Evolutionary conservation across 2,113 vertebrate genomes (phyloP).

Genomic region (Leucopsar rothschildi): DNA sequence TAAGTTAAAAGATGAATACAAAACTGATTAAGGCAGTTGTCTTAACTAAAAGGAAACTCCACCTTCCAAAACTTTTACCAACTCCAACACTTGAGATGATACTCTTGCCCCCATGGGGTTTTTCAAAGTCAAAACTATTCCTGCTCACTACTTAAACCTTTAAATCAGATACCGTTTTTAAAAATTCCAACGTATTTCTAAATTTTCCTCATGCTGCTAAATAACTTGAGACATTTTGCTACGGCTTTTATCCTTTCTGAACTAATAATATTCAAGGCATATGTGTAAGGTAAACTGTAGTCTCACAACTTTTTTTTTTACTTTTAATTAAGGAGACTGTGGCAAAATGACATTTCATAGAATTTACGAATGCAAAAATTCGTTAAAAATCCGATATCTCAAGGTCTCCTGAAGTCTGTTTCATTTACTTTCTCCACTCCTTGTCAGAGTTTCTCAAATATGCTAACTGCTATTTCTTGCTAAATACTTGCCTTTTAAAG

Average conservation of each 20-base stretch:
- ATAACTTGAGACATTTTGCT: background rate
- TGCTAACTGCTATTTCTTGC: background rate
- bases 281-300: background rate
- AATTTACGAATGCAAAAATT: background rate
- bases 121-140: background rate
- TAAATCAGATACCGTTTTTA: background rate
- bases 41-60: background rate
- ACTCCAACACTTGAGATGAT: background rate
- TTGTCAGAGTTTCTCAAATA: background rate
- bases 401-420: background rate
- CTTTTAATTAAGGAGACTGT: background rate
- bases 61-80: background rate
- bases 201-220: background rate
- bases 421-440: background rate
- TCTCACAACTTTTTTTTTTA: background rate
- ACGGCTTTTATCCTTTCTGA: background rate
- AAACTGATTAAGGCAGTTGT: background rate
- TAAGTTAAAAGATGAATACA: background rate
- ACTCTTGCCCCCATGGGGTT: accelerated
- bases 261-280: background rate
- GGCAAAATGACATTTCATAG: background rate
- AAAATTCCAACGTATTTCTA: background rate
- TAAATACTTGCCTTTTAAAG: constrained; percentile 33
- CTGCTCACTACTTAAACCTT: background rate
- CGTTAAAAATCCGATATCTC: background rate